Conservation (phyloP, 2,888 invertebrate genomes). For the Oscheius sp. region DNA sequence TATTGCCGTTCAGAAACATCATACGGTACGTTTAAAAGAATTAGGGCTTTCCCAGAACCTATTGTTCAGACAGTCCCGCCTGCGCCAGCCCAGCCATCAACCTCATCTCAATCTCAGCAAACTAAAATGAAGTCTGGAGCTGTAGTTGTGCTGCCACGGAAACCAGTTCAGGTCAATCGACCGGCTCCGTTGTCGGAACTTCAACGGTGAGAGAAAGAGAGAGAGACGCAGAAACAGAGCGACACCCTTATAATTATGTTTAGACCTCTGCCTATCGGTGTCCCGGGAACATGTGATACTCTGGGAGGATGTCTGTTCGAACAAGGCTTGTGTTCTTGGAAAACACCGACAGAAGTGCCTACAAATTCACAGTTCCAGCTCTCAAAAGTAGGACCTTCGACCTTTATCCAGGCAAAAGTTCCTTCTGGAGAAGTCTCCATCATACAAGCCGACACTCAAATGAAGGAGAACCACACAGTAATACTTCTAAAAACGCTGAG, state of each 20-base stretch:
- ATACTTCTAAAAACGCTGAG: background rate
- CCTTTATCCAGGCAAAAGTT: slow-evolving; percentile 60
- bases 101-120: too few relatives aligned
- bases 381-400: slow-evolving; percentile 54
- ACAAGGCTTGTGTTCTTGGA: slow-evolving; percentile 51
- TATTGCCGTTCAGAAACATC: too few relatives aligned
- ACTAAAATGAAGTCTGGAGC: too few relatives aligned
- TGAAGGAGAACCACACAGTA: slow-evolving; percentile 56
- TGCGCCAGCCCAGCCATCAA: too few relatives aligned
- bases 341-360: slow-evolving; percentile 47
- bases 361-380: slow-evolving; percentile 43
- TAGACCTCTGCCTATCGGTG: slow-evolving; percentile 43
- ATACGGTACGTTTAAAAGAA: too few relatives aligned
- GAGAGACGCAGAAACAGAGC: too few relatives aligned
- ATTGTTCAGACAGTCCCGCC: too few relatives aligned
- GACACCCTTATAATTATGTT: background rate
- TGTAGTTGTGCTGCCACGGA: slow-evolving; percentile 10
- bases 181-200: slow-evolving; percentile 23
- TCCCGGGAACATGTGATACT: slow-evolving; percentile 50
- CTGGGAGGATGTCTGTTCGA: slow-evolving; percentile 59
- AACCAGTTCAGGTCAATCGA: slow-evolving; percentile 17
- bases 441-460: slow-evolving; percentile 55
- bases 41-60: too few relatives aligned
- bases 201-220: slow-evolving; percentile 9
- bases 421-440: slow-evolving; percentile 60